Evolutionary conservation across 2,797 vertebrate species (phyloP).

Genomic region (Poeciliopsis infans): DNA sequence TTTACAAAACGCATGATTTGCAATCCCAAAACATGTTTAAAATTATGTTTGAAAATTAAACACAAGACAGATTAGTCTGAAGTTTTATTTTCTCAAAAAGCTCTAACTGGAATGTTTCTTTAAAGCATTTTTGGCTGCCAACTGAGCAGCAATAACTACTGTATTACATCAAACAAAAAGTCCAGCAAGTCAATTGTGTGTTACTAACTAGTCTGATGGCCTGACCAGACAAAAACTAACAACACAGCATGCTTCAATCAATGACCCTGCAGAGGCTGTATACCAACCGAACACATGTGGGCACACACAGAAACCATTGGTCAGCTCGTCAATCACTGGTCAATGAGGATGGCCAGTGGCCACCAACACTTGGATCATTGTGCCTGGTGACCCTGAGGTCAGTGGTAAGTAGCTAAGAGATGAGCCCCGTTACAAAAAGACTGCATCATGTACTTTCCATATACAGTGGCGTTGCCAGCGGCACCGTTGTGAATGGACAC

Average conservation of each 20-base stretch:
- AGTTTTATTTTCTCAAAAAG: slow-evolving; percentile 8
- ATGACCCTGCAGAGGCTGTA: slow-evolving; percentile 41
- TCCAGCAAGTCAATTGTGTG: slow-evolving; percentile 69
- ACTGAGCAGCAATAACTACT: slow-evolving; percentile 60
- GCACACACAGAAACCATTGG: slow-evolving; percentile 58
- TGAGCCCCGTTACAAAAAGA: slow-evolving; percentile 67
- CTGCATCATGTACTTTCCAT: slow-evolving; percentile 75
- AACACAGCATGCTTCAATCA: slow-evolving; percentile 64
- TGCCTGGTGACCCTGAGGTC: slow-evolving; percentile 79
- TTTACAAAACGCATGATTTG: neutral
- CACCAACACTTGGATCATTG: slow-evolving; percentile 82
- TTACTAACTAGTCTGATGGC: slow-evolving; percentile 71
- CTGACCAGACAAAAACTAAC: slow-evolving; percentile 61
- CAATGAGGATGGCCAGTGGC: slow-evolving; percentile 78
- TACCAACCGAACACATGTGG: slow-evolving; percentile 54
- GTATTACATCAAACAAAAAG: slow-evolving; percentile 51
- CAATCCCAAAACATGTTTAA: slow-evolving; percentile 12
- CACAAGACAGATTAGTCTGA: slow-evolving; percentile 1
- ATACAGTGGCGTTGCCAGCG: slow-evolving; percentile 75
- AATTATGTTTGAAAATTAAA: neutral
- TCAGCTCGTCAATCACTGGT: slow-evolving; percentile 80
- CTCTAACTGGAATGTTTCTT: neutral
- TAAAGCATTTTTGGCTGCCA: slow-evolving; percentile 19
- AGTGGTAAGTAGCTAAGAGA: slow-evolving; percentile 70
- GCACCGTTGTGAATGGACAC: slow-evolving; percentile 77